Percentiles rank a stretch among this genome's conserved stretches.
Evolutionary conservation across 2,888 invertebrate genomes (phyloP).

Genomic region (Ormyrus nitidulus): DNA sequence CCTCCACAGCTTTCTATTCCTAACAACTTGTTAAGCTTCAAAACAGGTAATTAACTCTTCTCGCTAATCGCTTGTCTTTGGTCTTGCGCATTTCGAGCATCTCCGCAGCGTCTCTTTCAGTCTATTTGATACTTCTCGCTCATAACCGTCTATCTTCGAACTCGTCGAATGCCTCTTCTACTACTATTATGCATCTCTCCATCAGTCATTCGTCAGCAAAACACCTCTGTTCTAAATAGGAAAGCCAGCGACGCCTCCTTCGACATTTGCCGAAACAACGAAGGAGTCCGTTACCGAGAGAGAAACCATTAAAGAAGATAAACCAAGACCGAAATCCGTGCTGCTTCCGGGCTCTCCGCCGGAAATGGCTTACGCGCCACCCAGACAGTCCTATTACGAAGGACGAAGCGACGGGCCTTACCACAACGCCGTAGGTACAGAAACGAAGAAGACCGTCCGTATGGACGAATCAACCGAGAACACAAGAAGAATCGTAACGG

Average conservation of each 20-base stretch:
- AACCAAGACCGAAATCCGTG: conserved; percentile 70
- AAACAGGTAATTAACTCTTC: conserved; percentile 54
- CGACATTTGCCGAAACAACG: conserved; percentile 67
- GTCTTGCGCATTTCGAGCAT: conserved; percentile 52
- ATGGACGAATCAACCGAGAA: conserved; percentile 84
- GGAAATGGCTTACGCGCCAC: conserved; percentile 77
- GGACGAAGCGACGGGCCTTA: conserved; percentile 78
- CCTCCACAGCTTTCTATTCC: conserved; percentile 45
- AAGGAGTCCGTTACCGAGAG: conserved; percentile 55
- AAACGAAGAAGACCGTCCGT: conserved; percentile 83
- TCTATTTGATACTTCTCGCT: conserved; percentile 12
- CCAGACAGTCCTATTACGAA: conserved; percentile 77
- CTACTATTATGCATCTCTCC: conserved; percentile 56
- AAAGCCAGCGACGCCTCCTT: conserved; percentile 72
- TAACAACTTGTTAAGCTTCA: conserved; percentile 52
- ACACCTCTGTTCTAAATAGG: conserved; percentile 68
- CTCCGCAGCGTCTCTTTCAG: conserved; percentile 45
- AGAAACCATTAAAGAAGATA: conserved; percentile 57
- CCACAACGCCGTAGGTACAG: conserved; percentile 81
- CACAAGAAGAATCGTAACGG: conserved; percentile 81
- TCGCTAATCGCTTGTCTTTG: conserved; percentile 58
- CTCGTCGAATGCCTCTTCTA: conserved; percentile 24
- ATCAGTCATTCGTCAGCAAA: conserved; percentile 59
- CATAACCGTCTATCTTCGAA: conserved; percentile 40
- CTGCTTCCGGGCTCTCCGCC: conserved; percentile 79